phyloP scores from a whole-genome alignment of 2,113 vertebrate species.

The Heloderma charlesbogerti region DNA sequence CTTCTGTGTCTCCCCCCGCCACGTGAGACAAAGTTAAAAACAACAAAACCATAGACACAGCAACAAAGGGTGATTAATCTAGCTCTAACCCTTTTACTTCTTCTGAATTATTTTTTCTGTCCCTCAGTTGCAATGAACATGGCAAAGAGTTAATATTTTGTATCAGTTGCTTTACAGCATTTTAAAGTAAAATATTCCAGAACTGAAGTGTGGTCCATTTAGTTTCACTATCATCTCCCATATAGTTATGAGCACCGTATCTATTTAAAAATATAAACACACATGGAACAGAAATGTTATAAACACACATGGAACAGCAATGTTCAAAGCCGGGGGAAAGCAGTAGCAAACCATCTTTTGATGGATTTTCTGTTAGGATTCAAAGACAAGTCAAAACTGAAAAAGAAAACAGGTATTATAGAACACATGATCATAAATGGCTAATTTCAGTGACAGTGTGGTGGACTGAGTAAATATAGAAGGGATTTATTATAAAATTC shows the following conservation, averaged over 20 bases:
- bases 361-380: constrained; percentile 58
- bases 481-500: constrained; percentile 77
- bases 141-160: constrained; percentile 49
- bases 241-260: neutral
- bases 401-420: constrained; percentile 75
- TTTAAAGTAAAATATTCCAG: constrained; percentile 52
- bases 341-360: constrained; percentile 54
- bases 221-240: constrained; percentile 26
- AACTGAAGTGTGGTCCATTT: constrained; percentile 58
- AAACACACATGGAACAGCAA: constrained; percentile 21
- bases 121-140: constrained; percentile 35
- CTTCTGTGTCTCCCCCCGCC: too few species aligned
- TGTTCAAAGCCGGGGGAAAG: constrained; percentile 25
- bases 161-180: constrained; percentile 20
- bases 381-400: constrained; percentile 63
- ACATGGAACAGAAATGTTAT: constrained; percentile 2
- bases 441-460: constrained; percentile 76
- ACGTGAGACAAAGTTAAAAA: constrained; percentile 6
- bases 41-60: neutral
- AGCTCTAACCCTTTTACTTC: constrained; percentile 7
- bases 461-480: constrained; percentile 76
- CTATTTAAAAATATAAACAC: constrained; percentile 23
- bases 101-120: constrained; percentile 43
- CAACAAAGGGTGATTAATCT: neutral
- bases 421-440: constrained; percentile 75